These are phyloP conservation scores for Pogonophryne albipinna DNA, from an alignment of 2,797 vertebrate species.

Conservation along the genomic window DNA sequence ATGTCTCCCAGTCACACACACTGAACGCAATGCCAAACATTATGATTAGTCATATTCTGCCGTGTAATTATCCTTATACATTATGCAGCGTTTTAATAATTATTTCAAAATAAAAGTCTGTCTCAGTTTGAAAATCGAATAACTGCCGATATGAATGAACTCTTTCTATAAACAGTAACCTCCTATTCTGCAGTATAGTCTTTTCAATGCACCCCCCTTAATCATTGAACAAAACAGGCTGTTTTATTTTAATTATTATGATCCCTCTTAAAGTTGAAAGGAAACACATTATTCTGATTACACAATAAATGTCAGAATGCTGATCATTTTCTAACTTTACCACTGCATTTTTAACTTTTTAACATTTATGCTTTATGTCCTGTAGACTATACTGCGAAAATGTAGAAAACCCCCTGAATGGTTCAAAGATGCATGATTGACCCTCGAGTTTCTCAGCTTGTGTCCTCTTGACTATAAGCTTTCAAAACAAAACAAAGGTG, in stretches of 20 bases:
- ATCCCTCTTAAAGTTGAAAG: not conserved
- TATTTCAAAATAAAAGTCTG: conserved; percentile 45
- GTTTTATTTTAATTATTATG: not conserved
- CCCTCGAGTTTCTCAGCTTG: no score
- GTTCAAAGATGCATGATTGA: not conserved
- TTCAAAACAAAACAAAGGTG: not conserved
- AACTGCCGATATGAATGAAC: not conserved
- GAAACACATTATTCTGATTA: not conserved
- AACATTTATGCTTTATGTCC: not conserved
- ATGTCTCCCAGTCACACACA: not conserved
- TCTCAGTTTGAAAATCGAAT: not conserved
- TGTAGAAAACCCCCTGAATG: not conserved
- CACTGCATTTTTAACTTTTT: not conserved
- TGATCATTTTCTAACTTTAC: not conserved
- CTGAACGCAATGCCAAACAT: no score
- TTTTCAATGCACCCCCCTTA: not conserved
- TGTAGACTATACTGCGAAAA: not conserved
- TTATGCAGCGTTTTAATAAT: not conserved
- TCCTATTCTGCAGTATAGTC: not conserved
- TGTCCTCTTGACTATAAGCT: conserved; percentile 1
- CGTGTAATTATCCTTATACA: not conserved
- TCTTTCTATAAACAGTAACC: not conserved
- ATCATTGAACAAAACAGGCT: not conserved
- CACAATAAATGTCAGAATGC: not conserved
- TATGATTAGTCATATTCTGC: not conserved